phyloP scores from a whole-genome alignment of 2,113 vertebrate species.

The Tenrec ecaudatus region DNA sequence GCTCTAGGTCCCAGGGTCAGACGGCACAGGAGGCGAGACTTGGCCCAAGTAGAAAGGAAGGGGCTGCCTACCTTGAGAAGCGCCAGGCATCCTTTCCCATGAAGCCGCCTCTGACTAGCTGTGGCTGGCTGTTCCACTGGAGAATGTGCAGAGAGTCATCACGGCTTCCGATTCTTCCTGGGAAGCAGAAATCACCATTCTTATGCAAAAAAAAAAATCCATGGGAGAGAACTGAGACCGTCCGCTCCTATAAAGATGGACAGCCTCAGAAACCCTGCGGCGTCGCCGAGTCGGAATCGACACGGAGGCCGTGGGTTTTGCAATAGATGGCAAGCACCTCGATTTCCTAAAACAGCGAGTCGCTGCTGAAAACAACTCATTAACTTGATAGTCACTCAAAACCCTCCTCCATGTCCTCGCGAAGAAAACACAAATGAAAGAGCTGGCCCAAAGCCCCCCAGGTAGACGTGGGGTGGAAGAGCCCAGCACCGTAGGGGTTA shows the following conservation, averaged over 20 bases:
- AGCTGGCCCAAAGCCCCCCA: background rate
- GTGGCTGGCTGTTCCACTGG: background rate
- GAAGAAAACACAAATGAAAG: constrained; percentile 32
- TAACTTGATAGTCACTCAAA: constrained; percentile 26
- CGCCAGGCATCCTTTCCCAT: background rate
- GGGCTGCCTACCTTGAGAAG: background rate
- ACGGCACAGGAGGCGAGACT: background rate
- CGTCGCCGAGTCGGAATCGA: too few species aligned
- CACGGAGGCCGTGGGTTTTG: too few species aligned
- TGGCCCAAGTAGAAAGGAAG: too few species aligned
- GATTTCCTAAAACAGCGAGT: too few species aligned
- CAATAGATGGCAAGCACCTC: too few species aligned
- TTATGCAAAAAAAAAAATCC: background rate
- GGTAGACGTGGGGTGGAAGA: background rate
- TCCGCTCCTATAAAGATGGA: too few species aligned
- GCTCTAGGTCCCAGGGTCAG: background rate
- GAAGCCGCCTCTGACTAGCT: background rate
- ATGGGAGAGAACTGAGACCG: too few species aligned
- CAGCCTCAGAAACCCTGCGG: too few species aligned
- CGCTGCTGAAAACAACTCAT: background rate
- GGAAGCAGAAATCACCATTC: constrained; percentile 10
- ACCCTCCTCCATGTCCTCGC: background rate
- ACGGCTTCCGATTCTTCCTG: background rate
- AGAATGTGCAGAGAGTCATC: background rate
- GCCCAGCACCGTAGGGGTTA: constrained; percentile 62